Conservation (phyloP, 1,140 invertebrate species). For the Aphelenchoides fujianensis region DNA sequence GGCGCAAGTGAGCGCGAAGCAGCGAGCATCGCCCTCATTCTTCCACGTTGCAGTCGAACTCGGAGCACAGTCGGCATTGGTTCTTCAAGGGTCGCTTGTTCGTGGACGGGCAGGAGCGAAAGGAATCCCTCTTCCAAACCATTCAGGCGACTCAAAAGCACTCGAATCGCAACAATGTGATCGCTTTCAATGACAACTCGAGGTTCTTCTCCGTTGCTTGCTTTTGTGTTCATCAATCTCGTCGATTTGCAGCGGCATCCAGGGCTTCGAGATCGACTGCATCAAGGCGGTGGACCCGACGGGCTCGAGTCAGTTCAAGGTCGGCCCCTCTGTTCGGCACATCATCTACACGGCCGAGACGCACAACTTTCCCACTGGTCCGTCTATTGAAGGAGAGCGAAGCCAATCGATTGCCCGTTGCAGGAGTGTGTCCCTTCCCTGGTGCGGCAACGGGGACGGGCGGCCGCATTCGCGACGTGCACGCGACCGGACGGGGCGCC, state of each 20-base stretch:
- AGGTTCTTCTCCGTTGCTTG: too few relatives aligned
- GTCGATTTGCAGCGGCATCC: too few relatives aligned
- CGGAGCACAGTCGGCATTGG: slow-evolving; percentile 68
- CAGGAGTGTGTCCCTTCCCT: slow-evolving; percentile 70
- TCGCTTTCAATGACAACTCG: slow-evolving; percentile 96
- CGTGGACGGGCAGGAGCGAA: slow-evolving; percentile 75
- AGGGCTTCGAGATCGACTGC: too few relatives aligned
- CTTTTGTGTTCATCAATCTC: too few relatives aligned
- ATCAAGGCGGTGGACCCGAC: slow-evolving; percentile 65
- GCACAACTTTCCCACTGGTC: slow-evolving; percentile 95
- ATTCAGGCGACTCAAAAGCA: slow-evolving; percentile 81
- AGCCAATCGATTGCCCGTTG: slow-evolving; percentile 18
- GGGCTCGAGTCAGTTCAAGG: slow-evolving; percentile 2
- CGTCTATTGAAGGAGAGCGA: slow-evolving; percentile 56
- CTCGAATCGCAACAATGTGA: slow-evolving; percentile 88
- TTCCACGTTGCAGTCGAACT: too few relatives aligned
- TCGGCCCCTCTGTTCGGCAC: slow-evolving; percentile 72
- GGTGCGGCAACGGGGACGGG: slow-evolving; percentile 95
- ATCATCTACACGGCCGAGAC: slow-evolving; percentile 98
- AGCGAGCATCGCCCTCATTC: too few relatives aligned
- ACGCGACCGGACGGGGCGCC: slow-evolving; percentile 76
- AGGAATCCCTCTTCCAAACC: slow-evolving; percentile 83
- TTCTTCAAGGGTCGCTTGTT: slow-evolving; percentile 77
- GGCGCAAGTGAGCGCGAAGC: too few relatives aligned
- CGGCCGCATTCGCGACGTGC: slow-evolving; percentile 87